A percentile compares a stretch with the other conserved stretches of the same genome.
Conservation (phyloP, 2,797 vertebrate species). For the Crocidura indochinensis region DNA sequence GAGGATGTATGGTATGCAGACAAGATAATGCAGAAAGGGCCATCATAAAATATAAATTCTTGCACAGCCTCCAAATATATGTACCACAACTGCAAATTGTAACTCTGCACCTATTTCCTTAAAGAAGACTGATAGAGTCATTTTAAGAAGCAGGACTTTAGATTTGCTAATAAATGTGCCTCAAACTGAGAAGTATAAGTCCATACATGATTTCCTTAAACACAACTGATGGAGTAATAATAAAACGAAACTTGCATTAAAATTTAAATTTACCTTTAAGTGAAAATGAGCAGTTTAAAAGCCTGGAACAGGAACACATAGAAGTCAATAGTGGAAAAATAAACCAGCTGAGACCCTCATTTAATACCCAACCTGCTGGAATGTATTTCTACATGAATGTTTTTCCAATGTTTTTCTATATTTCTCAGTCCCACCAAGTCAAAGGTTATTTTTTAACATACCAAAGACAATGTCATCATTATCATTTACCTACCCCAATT, state of each 20-base stretch:
- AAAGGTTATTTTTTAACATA: neutral
- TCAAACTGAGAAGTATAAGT: too few species aligned
- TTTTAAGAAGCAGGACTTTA: neutral
- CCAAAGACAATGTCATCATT: neutral
- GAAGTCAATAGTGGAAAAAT: neutral
- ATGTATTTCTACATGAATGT: neutral
- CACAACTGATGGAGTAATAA: slow-evolving; percentile 4
- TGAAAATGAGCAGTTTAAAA: neutral
- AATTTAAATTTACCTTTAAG: neutral
- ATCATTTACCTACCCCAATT: neutral
- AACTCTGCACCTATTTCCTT: neutral
- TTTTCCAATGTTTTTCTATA: neutral
- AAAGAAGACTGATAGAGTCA: neutral
- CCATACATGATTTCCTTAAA: neutral
- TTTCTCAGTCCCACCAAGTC: neutral
- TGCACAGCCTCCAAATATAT: neutral
- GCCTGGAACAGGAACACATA: neutral
- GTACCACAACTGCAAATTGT: neutral
- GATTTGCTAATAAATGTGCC: neutral
- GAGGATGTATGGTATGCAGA: neutral
- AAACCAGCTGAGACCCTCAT: neutral
- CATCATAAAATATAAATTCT: neutral
- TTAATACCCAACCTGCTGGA: neutral
- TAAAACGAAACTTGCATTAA: neutral
- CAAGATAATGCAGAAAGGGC: neutral